Evolutionary conservation across 2,113 vertebrate genomes (phyloP), one percentile per base, ranked within the genome.

Genomic region (Taxidea taxus): DNA sequence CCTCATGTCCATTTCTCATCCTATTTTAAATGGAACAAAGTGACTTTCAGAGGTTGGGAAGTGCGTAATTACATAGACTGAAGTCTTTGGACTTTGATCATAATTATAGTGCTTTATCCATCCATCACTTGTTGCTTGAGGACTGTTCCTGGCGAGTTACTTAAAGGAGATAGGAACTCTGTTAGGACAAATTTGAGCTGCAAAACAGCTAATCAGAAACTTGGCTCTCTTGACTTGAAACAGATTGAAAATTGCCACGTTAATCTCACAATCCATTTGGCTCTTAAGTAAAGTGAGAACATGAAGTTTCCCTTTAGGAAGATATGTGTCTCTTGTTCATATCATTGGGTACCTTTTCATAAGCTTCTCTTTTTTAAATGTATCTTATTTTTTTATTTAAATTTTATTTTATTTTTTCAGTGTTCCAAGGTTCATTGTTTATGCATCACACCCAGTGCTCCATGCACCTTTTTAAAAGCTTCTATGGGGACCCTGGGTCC

Each of bases 91-190:
- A 96, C 97, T 98, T 98, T 98, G 98, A 98, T 98, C 92, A 23
- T 98, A 98, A 98, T 98, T 98, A 97, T 64, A 97, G 96, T 96
- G 92, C 80, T 97, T 95, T 97, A 95, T 94, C 92, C 95, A 97
- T 95, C 97, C 92, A 95, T 98, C 97, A 97, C 92, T 98, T 97
- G 94, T 96, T 98, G 97, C 98, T 98, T 75, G 96, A 98, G 96
- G 96, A 96, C 87, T 95, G 84, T 83, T 96, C 62, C 84, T 93
- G 44, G 20, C 87, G 84, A 96, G 44, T 64, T 90, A 88, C 97
- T 98, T 97, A 97, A 96, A 96, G 94, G 84, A 96, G 87, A 93
- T 90, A 90, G 94, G 96, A 95, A 94, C 94, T 74, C 68, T 97
- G 96, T 97, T 96, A 95, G 85, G 82, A 96, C 98, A 97, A 97